These are phyloP conservation scores for Abramis brama DNA, from an alignment of 2,113 vertebrate genomes.

Conservation along the genomic window DNA sequence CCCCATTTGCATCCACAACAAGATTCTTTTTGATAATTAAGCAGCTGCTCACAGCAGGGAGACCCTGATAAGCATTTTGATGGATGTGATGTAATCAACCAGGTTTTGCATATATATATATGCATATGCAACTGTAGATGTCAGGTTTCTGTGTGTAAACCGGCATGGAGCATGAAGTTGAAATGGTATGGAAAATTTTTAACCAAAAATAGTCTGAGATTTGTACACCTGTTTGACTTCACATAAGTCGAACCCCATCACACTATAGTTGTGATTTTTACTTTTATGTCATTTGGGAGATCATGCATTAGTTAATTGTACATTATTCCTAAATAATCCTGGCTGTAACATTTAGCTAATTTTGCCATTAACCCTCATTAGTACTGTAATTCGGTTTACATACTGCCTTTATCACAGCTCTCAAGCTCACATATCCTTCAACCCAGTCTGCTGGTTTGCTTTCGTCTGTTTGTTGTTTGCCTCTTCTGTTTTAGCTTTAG, in stretches of 20 bases:
- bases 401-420: not conserved
- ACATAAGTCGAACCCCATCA: not conserved
- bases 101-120: conserved; percentile 57
- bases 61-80: conserved; percentile 71
- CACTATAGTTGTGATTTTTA: not conserved
- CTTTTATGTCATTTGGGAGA: not conserved
- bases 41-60: conserved; percentile 75
- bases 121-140: conserved; percentile 9
- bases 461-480: conserved; percentile 16
- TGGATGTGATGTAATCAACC: conserved; percentile 72
- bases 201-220: not conserved
- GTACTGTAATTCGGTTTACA: not conserved
- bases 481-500: not conserved
- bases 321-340: not conserved
- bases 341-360: not conserved
- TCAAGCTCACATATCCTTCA: not conserved
- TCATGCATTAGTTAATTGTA: not conserved
- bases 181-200: not conserved
- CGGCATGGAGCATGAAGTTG: not conserved
- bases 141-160: not conserved
- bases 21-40: conserved; percentile 76
- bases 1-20: conserved; percentile 76
- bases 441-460: not conserved
- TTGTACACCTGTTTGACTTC: not conserved
- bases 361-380: not conserved